phyloP scores from a whole-genome alignment of 1,140 invertebrate species.

The Trachymyrmex cornetzi region DNA sequence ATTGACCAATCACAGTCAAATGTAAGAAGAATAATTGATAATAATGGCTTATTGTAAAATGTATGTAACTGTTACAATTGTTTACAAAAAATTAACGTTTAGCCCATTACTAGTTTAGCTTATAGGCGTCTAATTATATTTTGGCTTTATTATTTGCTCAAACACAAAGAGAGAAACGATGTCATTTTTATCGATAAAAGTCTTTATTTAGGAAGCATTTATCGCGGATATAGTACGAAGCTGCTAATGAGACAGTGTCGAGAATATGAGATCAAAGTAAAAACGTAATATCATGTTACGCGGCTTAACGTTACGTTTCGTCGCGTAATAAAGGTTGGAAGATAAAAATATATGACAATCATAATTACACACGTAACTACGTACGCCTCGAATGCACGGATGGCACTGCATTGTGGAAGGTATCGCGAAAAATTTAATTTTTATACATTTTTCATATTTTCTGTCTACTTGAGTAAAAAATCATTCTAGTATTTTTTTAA shows the following conservation, averaged over 20 bases:
- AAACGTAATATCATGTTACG: slow-evolving; percentile 29
- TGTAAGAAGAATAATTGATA: no score
- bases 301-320: neutral
- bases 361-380: slow-evolving; percentile 13
- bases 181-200: neutral
- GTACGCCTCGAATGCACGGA: neutral
- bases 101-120: no score
- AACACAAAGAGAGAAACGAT: neutral
- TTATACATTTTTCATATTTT: slow-evolving; percentile 19
- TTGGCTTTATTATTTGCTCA: neutral
- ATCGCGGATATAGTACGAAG: neutral
- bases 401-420: neutral
- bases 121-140: neutral
- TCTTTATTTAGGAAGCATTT: slow-evolving; percentile 35
- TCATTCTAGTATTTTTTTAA: slow-evolving; percentile 32
- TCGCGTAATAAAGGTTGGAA: slow-evolving; percentile 16
- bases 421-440: neutral
- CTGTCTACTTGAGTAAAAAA: slow-evolving; percentile 35
- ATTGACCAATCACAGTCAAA: no score
- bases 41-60: no score
- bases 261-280: slow-evolving; percentile 43
- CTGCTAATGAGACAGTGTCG: slow-evolving; percentile 35
- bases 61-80: no score
- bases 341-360: slow-evolving; percentile 37
- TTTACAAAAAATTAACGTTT: no score